Evolutionary conservation across 2,113 vertebrate species (phyloP).

Genomic region (Ivindomyrus marchei): DNA sequence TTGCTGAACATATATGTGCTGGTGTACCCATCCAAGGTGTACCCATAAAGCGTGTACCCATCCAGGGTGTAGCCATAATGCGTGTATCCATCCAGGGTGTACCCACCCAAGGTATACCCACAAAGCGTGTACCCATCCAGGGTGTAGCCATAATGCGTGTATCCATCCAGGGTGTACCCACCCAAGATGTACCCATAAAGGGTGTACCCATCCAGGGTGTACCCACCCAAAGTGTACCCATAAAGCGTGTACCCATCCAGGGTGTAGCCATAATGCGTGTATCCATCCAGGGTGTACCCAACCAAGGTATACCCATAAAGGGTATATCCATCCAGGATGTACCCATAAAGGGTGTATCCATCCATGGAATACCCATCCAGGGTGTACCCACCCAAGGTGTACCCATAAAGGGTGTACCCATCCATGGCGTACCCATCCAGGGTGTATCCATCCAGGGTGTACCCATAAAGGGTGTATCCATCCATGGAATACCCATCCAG

Average conservation of each 20-base stretch:
- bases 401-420: background rate
- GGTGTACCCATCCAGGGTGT: no score
- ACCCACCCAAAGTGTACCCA: background rate
- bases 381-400: background rate
- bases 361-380: background rate
- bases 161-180: no score
- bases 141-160: no score
- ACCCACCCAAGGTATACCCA: background rate
- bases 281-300: background rate
- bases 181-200: no score
- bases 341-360: no score
- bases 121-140: background rate
- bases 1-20: background rate
- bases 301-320: no score
- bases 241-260: background rate
- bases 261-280: no score
- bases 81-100: no score
- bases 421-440: background rate
- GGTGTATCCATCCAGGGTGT: background rate
- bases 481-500: background rate
- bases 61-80: background rate
- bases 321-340: background rate
- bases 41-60: background rate
- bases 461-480: background rate
- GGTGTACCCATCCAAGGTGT: background rate